Evolutionary conservation across 2,113 vertebrate species (phyloP).

Genomic region (Bothrops jararaca): DNA sequence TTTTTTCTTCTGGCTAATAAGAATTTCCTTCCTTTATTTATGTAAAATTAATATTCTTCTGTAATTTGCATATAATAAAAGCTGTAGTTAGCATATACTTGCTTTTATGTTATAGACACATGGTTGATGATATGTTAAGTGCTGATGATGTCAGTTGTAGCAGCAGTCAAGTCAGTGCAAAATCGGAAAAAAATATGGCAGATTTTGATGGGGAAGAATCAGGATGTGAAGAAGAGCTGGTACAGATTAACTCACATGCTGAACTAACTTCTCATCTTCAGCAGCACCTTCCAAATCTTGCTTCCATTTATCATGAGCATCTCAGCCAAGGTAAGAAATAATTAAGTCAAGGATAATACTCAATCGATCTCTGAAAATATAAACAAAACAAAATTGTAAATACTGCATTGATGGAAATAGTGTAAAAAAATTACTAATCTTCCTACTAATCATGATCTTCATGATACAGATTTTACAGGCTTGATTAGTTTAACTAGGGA

Average conservation of each 20-base stretch:
- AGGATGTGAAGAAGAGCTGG: conserved; percentile 96
- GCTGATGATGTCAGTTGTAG: conserved; percentile 98
- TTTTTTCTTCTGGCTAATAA: neutral
- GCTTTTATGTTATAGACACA: conserved; percentile 76
- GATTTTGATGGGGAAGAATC: conserved; percentile 99
- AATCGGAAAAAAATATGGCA: conserved; percentile 99
- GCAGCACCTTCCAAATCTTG: conserved; percentile 96
- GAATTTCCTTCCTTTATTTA: neutral
- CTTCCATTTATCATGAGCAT: conserved; percentile 98
- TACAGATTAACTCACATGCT: conserved; percentile 97
- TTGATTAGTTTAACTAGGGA: neutral
- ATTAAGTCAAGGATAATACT: neutral
- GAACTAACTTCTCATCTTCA: conserved; percentile 97
- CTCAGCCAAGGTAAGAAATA: conserved; percentile 87
- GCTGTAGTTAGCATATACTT: conserved; percentile 18
- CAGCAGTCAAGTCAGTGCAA: conserved; percentile 98
- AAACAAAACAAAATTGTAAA: neutral
- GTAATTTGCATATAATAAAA: neutral
- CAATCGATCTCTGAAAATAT: neutral
- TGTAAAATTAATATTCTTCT: neutral
- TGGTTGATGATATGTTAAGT: conserved; percentile 98
- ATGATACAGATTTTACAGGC: neutral
- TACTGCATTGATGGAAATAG: neutral
- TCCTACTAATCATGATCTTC: neutral
- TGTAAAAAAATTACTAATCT: neutral